Evolutionary conservation across 2,888 invertebrate species (phyloP).

Genomic region (Xanthorhoe spadicearia): DNA sequence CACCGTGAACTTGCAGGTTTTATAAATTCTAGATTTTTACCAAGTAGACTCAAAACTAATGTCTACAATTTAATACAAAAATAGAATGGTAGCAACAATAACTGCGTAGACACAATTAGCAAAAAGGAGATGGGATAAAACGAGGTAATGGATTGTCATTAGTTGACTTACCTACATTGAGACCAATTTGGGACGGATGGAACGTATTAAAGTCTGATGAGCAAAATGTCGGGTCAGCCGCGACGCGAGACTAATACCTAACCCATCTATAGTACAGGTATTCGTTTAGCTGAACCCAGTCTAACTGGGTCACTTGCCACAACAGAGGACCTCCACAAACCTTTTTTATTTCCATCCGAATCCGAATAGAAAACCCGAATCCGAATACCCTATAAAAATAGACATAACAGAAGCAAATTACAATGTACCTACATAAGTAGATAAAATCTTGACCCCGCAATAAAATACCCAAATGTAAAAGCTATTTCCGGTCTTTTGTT

Average conservation of each 20-base stretch:
- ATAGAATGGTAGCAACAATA: neutral
- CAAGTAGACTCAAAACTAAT: neutral
- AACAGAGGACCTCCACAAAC: constrained; percentile 47
- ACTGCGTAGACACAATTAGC: constrained; percentile 28
- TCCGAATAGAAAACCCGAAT: constrained; percentile 45
- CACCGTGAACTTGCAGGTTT: too few relatives aligned
- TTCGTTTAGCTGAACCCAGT: constrained; percentile 48
- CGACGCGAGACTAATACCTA: constrained; percentile 37
- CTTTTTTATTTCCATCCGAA: constrained; percentile 50
- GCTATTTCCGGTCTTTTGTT: constrained; percentile 45
- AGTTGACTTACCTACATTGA: constrained; percentile 56
- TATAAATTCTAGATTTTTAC: too few relatives aligned
- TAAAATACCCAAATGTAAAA: constrained; percentile 41
- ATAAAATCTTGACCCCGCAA: constrained; percentile 44
- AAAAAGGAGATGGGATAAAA: constrained; percentile 42
- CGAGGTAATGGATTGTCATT: constrained; percentile 64
- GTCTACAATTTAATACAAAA: neutral
- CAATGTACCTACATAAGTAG: constrained; percentile 19
- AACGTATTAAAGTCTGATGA: constrained; percentile 66
- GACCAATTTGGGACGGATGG: constrained; percentile 53
- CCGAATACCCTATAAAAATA: constrained; percentile 40
- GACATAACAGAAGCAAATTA: constrained; percentile 39
- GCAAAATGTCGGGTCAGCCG: constrained; percentile 56
- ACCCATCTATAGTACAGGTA: constrained; percentile 28
- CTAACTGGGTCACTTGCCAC: constrained; percentile 55